A percentile compares a stretch with the other conserved stretches of the same genome.
Conservation (phyloP, 1,140 invertebrate genomes). For the Macrotrachela quadricornifera region DNA sequence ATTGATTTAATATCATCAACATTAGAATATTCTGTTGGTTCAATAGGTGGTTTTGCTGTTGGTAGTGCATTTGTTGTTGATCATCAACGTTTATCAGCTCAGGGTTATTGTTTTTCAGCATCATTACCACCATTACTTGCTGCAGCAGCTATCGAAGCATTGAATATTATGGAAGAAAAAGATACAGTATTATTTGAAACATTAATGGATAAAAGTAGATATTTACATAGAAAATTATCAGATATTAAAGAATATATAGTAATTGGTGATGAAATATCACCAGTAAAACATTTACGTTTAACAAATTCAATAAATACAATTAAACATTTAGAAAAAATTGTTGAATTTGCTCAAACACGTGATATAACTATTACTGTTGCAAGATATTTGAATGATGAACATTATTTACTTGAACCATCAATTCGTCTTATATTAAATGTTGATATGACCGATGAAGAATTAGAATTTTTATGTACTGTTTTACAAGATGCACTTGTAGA, state of each 20-base stretch:
- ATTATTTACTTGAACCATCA: neutral
- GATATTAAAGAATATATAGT: conserved; percentile 23
- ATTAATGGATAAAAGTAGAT: neutral
- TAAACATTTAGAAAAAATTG: conserved; percentile 4
- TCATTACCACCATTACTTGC: conserved; percentile 75
- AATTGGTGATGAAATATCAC: conserved; percentile 41
- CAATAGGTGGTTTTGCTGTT: conserved; percentile 77
- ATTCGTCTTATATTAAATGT: conserved; percentile 5
- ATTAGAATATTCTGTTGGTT: conserved; percentile 63
- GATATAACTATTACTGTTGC: conserved; percentile 1
- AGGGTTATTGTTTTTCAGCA: conserved; percentile 86
- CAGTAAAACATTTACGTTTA: conserved; percentile 48
- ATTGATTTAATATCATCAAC: conserved; percentile 77
- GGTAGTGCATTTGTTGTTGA: conserved; percentile 80
- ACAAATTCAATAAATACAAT: neutral
- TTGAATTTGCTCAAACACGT: conserved; percentile 6
- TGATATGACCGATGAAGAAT: conserved; percentile 1
- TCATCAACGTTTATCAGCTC: conserved; percentile 49
- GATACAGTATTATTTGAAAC: too few species aligned
- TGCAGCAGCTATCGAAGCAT: conserved; percentile 52
- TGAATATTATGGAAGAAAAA: conserved; percentile 47
- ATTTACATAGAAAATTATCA: conserved; percentile 15
- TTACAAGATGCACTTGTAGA: neutral
- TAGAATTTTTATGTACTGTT: neutral
- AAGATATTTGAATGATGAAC: conserved; percentile 7